These are phyloP conservation scores for Tautogolabrus adspersus DNA, from an alignment of 2,113 vertebrate species.

Conservation along the genomic window DNA sequence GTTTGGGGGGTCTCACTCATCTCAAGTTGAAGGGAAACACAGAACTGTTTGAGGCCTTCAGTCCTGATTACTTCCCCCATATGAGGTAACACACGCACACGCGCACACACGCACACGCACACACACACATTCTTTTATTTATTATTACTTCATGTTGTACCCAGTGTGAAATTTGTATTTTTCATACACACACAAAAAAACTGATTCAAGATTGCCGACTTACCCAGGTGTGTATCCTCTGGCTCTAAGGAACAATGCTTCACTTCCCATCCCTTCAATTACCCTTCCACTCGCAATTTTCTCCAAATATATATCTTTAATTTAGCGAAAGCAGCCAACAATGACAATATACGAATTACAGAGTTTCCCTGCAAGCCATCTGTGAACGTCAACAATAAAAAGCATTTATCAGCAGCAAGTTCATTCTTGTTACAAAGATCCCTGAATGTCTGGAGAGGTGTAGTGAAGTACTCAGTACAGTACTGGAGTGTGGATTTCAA, in stretches of 20 bases:
- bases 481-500: slow-evolving; percentile 33
- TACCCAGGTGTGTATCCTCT: slow-evolving; percentile 62
- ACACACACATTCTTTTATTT: background rate
- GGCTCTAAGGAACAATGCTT: slow-evolving; percentile 40
- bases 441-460: slow-evolving; percentile 44
- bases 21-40: slow-evolving; percentile 93
- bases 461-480: background rate
- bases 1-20: slow-evolving; percentile 89
- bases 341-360: slow-evolving; percentile 44
- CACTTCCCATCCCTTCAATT: slow-evolving; percentile 46
- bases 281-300: slow-evolving; percentile 33
- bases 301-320: slow-evolving; percentile 43
- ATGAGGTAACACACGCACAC: slow-evolving; percentile 85
- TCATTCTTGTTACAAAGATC: slow-evolving; percentile 50
- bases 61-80: slow-evolving; percentile 90
- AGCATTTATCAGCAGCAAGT: slow-evolving; percentile 60
- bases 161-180: slow-evolving; percentile 4
- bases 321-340: slow-evolving; percentile 32
- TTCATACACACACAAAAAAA: background rate
- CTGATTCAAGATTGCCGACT: slow-evolving; percentile 11
- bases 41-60: slow-evolving; percentile 88
- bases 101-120: too few relatives aligned
- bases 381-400: slow-evolving; percentile 38
- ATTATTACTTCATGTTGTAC: background rate
- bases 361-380: slow-evolving; percentile 48